A percentile compares a stretch with the other conserved stretches of the same genome.
Evolutionary conservation across 2,888 invertebrate genomes (phyloP).

Genomic region (Alentia gelatinosa): DNA sequence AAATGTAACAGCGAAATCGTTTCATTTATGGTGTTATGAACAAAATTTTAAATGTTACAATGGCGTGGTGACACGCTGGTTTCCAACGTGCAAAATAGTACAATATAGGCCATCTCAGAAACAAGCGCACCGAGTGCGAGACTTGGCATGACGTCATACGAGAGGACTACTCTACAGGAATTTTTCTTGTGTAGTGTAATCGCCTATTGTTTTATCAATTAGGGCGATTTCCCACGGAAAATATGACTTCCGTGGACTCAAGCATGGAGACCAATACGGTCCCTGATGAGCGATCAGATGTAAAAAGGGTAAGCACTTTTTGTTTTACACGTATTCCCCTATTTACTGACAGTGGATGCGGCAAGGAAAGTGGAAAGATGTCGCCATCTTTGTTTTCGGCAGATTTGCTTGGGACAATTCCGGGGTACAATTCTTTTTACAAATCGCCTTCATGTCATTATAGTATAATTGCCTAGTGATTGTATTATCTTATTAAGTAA

Average conservation of each 20-base stretch:
- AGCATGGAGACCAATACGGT: conserved; percentile 77
- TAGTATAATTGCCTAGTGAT: too few relatives aligned
- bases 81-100: background rate
- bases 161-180: conserved; percentile 25
- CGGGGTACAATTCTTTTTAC: background rate
- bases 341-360: background rate
- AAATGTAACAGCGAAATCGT: too few relatives aligned
- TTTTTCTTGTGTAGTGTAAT: conserved; percentile 41
- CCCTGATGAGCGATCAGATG: conserved; percentile 72
- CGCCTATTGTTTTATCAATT: conserved; percentile 38
- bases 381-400: conserved; percentile 63
- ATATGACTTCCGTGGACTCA: conserved; percentile 74
- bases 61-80: background rate
- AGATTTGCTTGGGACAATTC: conserved; percentile 7
- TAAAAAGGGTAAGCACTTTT: conserved; percentile 71
- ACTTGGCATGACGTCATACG: conserved; percentile 46
- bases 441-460: too few relatives aligned
- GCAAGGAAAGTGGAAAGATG: conserved; percentile 45
- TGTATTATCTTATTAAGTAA: too few relatives aligned
- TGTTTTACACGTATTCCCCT: background rate
- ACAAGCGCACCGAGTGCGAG: background rate
- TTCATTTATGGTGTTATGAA: too few relatives aligned
- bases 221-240: conserved; percentile 56
- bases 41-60: too few relatives aligned
- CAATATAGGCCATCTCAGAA: background rate